Evolutionary conservation across 2,888 invertebrate species (phyloP).

Genomic region (Ophonus ardosiacus): DNA sequence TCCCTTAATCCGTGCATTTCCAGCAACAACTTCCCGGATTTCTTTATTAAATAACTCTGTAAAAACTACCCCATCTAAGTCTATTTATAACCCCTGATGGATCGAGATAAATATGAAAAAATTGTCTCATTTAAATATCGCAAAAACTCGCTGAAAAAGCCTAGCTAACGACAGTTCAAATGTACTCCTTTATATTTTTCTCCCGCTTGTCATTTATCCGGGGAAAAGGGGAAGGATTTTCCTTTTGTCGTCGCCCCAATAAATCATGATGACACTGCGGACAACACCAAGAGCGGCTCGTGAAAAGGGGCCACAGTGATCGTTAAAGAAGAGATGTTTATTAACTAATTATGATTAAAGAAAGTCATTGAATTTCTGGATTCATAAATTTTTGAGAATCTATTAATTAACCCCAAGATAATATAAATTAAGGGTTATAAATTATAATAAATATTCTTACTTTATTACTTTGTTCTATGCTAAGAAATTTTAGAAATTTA

Average conservation of each 20-base stretch:
- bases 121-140: slow-evolving; percentile 43
- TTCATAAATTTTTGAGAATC: slow-evolving; percentile 9
- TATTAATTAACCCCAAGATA: not conserved
- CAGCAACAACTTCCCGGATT: slow-evolving; percentile 2
- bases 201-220: slow-evolving; percentile 39
- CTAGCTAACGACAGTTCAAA: slow-evolving; percentile 55
- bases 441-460: not conserved
- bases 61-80: slow-evolving; percentile 27
- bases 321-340: not conserved
- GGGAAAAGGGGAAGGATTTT: not conserved
- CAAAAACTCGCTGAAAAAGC: slow-evolving; percentile 15
- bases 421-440: not conserved
- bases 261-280: slow-evolving; percentile 51
- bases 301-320: not conserved
- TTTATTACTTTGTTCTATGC: not conserved
- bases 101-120: slow-evolving; percentile 48
- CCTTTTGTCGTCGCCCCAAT: slow-evolving; percentile 35
- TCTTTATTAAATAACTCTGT: slow-evolving; percentile 9
- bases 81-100: slow-evolving; percentile 29
- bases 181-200: slow-evolving; percentile 49
- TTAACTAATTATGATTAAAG: slow-evolving; percentile 5
- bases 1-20: not conserved
- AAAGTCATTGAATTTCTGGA: not conserved
- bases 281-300: not conserved
- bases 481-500: too few species aligned